Evolutionary conservation across 2,888 invertebrate genomes (phyloP), one percentile per base, ranked within the genome.

Genomic region (Lutraria lutraria): DNA sequence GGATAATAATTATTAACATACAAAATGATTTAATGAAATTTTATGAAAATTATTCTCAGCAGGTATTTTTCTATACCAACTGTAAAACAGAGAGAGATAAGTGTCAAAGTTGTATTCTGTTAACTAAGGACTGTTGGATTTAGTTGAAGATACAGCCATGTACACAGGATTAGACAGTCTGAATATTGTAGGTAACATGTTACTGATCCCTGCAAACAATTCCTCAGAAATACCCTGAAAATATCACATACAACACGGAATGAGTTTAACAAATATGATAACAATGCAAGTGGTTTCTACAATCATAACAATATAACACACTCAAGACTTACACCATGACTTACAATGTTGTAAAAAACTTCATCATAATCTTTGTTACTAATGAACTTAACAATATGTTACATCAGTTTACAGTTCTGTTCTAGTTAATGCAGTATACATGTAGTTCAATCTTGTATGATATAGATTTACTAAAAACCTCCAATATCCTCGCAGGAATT

Each of bases 171-270:
- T 99, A n/a, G 99, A 98, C 72, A 99, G 98, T 92, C 99, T 97
- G 97, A 99, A 99, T 93, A 99, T 99, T 95, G 98, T 98, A 43
- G 99, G 99, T 94, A 99, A 97, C 98, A 99, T 98, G 86, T 98
- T 98, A 4, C 98, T 98, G 88, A 99, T 97, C 83, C 98, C 98
- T 68, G 97, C 97, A 96, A 99, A 99, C 60, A 98, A 97, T 94
- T 98, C 98, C 95, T 98, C 98, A 0, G 98, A 98, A 95, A 95
- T 92, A 34, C 95, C 95, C 95, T 96, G 94, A 56, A 85, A 81
- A 53, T 72, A 68, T 43, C 43, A 43, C 43, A 43, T 21, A 83
- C 0, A 31, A 82, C 82, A 60, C 34, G 21, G 3, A 56, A 56
- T 56, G 2, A 19, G 16, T 21, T 6, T 3, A 56, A 3, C 16